A percentile compares a stretch with the other conserved stretches of the same genome.
These are phyloP conservation scores for Phoeniculus purpureus DNA, from an alignment of 2,797 vertebrate genomes.

Conservation along the genomic window DNA sequence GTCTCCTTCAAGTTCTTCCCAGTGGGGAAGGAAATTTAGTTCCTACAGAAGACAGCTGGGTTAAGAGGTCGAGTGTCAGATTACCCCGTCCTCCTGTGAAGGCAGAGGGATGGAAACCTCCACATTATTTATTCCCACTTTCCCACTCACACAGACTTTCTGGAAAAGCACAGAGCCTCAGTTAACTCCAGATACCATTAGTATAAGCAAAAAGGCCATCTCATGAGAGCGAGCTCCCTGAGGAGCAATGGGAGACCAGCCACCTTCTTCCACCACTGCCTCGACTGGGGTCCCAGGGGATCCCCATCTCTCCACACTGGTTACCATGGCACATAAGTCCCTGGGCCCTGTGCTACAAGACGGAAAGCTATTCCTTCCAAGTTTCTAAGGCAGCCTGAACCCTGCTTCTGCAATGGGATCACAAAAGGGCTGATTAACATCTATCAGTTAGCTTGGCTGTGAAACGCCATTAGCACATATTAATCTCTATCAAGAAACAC, in stretches of 20 bases:
- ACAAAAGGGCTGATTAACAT: background rate
- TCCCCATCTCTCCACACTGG: background rate
- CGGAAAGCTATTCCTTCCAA: background rate
- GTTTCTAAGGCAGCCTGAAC: background rate
- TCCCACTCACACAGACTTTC: background rate
- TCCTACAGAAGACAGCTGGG: background rate
- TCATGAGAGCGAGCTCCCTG: accelerated
- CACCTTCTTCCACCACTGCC: background rate
- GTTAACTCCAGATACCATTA: background rate
- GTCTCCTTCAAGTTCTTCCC: background rate
- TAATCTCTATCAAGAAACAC: background rate
- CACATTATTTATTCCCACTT: background rate
- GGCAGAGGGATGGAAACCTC: conserved; percentile 1
- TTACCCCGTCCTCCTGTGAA: background rate
- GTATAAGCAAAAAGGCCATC: background rate
- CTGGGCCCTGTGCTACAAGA: accelerated
- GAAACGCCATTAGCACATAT: background rate
- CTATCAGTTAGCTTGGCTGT: background rate
- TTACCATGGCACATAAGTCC: accelerated
- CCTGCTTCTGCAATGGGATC: background rate
- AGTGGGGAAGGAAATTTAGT: background rate
- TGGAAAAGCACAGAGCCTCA: background rate
- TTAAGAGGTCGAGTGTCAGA: background rate
- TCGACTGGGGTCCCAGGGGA: accelerated
- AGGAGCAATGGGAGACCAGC: background rate